Evolutionary conservation across 2,113 vertebrate species (phyloP), one percentile per base, ranked within the genome.

Genomic region (Bungarus multicinctus): DNA sequence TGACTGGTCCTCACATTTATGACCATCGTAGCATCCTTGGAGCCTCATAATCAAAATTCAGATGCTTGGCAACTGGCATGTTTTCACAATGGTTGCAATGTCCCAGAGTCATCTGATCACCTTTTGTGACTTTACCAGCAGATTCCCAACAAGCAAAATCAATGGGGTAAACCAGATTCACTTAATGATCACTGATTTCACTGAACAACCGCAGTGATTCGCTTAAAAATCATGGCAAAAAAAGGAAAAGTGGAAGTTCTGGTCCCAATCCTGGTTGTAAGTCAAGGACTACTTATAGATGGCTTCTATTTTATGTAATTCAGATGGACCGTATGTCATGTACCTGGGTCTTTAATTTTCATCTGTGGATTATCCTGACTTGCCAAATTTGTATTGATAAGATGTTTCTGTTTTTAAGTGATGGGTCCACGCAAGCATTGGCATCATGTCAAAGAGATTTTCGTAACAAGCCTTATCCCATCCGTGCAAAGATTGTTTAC

Each of bases 401-500:
- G 60, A 47, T 91, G 2, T 90, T 91, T 89, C 45, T 95, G 85
- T 93, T 52, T 95, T 92, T 3, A 94, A 99, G 99, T 58, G 99
- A 99, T 91, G 99, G 99, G 89, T 95, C 97, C 91, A 98, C 97
- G 0, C 99, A 99, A 92, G 98, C 99, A 0, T 94, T 99, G 64
- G 98, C 98, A 0, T 98, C 98, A 20, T 99, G 99, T 97, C 98
- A 99, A 96, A 98, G 99, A 95, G 99, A 99, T 95, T 99, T 99
- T 43, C 97, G 99, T 60, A 99, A 99, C 96, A 99, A 99, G 93
- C 99, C 99, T 0, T 99, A 99, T 93, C 99, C 99, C 0, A 96
- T 99, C 60, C 97, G 98, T 92, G 98, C 98, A 92, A 99, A 98
- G 97, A 98, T 99, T 52, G 97, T 93, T 0, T 99, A 99, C 96